Evolutionary conservation across 2,797 vertebrate genomes (phyloP), one percentile per base, ranked within the genome.

Genomic region (Pseudomugil gertrudae): DNA sequence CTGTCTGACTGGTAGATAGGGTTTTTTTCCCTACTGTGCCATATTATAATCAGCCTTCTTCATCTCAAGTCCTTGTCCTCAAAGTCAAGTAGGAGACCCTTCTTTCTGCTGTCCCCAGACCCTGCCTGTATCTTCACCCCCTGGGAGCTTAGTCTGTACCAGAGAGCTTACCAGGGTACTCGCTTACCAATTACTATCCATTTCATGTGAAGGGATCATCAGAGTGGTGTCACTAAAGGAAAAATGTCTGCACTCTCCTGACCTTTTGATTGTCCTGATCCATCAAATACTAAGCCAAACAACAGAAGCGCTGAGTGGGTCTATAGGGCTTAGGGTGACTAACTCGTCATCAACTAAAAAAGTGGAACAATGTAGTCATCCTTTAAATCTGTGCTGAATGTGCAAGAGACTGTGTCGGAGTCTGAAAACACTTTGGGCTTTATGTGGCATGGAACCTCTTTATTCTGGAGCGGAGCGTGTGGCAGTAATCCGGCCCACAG

Each of bases 401-500:
- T 65, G 63, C 61, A 63, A 66, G 58, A 48, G 51, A 81, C 78
- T 82, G 69, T 67, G 74, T 64, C 62, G 14, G 56, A 65, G 72
- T 61, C 69, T 64, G 75, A 68, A 82, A 84, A 71, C 78, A 76
- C 80, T 83, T 79, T 79, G 79, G 75, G 79, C 72, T 90, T 89
- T 82, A 78, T 85, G 88, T 87, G 86, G 84, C 72, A 69, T 87
- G 71, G 81, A 80, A 66, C 71, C 69, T 79, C 84, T 87, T 80
- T 83, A 79, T 86, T 87, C 82, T 51, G 27, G 74, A 82, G 65
- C 69, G 57, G 50, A 78, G 80, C 10, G 60, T 57, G 62, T 78
- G 76, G 78, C 80, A 75, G 74, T 89, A 87, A 91, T 88, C 88
- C 71, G 72, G 84, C 81, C 80, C 72, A 63, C 79, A 83, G 86